Percentiles rank a stretch among this genome's conserved stretches.
Evolutionary conservation across 2,113 vertebrate genomes (phyloP).

Genomic region (Meriones unguiculatus): DNA sequence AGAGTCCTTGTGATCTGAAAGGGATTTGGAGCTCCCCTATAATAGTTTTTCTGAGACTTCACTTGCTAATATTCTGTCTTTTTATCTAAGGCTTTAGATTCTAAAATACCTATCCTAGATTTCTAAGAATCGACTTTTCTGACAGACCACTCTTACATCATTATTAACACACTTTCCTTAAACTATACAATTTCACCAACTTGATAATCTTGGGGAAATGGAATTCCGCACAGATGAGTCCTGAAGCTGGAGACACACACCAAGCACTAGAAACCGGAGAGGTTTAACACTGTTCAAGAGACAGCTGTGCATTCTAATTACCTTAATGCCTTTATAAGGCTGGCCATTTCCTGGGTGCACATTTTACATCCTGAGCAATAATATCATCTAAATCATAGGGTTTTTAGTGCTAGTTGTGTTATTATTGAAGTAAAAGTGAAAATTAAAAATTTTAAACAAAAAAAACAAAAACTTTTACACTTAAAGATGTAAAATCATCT

Average conservation of each 20-base stretch:
- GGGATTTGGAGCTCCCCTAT: neutral
- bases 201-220: neutral
- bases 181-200: neutral
- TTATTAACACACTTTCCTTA: neutral
- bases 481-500: neutral
- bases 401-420: neutral
- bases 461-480: neutral
- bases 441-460: neutral
- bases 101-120: neutral
- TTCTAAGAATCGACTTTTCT: neutral
- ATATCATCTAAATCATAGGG: neutral
- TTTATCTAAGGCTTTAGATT: constrained; percentile 4
- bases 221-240: neutral
- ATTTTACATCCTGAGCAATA: neutral
- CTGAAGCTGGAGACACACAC: neutral
- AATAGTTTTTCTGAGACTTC: neutral
- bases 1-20: neutral
- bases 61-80: neutral
- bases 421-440: constrained; percentile 30
- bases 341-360: neutral
- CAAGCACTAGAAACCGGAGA: neutral
- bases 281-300: neutral
- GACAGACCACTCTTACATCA: neutral
- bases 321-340: neutral
- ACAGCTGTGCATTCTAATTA: neutral